Percentiles rank a stretch among this genome's conserved stretches.
Evolutionary conservation across 2,797 vertebrate species (phyloP).

Genomic region (Gallinago nigripennis): DNA sequence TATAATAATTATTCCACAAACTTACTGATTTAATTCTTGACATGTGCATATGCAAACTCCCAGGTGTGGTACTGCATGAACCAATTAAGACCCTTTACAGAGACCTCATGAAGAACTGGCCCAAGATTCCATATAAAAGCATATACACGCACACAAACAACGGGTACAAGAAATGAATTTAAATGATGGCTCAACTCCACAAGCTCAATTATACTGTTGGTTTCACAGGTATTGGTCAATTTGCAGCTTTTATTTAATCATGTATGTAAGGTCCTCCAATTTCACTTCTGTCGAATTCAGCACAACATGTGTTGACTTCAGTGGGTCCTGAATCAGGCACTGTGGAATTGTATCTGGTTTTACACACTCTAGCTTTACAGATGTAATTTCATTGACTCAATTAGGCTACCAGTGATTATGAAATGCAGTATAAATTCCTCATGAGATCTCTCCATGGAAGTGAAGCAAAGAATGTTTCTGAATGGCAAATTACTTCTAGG

Average conservation of each 20-base stretch:
- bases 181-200: neutral
- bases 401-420: slow-evolving; percentile 47
- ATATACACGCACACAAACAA: neutral
- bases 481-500: slow-evolving; percentile 52
- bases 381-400: slow-evolving; percentile 48
- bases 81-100: neutral
- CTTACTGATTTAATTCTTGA: neutral
- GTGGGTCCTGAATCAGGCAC: neutral
- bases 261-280: neutral
- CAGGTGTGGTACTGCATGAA: neutral
- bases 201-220: neutral
- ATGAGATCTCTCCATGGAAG: slow-evolving; percentile 28
- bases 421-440: slow-evolving; percentile 50
- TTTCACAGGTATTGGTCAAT: neutral
- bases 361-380: slow-evolving; percentile 23
- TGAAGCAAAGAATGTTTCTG: slow-evolving; percentile 21
- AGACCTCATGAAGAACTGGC: neutral
- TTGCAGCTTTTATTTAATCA: slow-evolving; percentile 23
- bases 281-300: neutral
- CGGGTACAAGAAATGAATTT: neutral
- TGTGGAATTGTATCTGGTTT: slow-evolving; percentile 36
- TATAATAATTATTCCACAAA: neutral
- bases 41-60: neutral
- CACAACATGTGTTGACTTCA: neutral
- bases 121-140: neutral